A percentile compares a stretch with the other conserved stretches of the same genome.
These are phyloP conservation scores for Neelides sp. DNA, from an alignment of 1,140 invertebrate genomes.

Conservation along the genomic window DNA sequence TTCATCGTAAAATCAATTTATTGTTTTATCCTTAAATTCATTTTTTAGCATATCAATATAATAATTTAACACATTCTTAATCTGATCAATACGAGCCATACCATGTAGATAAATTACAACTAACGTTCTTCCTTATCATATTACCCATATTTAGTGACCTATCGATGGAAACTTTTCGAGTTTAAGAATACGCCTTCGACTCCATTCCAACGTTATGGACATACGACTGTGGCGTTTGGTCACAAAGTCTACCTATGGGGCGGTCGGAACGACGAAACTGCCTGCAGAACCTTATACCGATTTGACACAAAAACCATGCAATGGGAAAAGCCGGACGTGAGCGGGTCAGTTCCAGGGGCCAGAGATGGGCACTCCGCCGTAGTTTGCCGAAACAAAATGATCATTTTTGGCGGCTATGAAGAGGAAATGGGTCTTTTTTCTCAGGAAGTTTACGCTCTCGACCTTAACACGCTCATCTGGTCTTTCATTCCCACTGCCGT, in stretches of 20 bases:
- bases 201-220: slow-evolving; percentile 62
- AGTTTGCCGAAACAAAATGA: slow-evolving; percentile 68
- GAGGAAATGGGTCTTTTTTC: slow-evolving; percentile 64
- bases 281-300: slow-evolving; percentile 65
- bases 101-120: too few species aligned
- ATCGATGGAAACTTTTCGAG: slow-evolving; percentile 38
- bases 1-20: too few species aligned
- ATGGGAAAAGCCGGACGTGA: slow-evolving; percentile 53
- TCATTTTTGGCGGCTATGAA: slow-evolving; percentile 74
- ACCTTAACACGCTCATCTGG: slow-evolving; percentile 63
- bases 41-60: too few species aligned
- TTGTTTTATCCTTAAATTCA: too few species aligned
- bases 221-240: slow-evolving; percentile 65
- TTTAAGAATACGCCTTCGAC: slow-evolving; percentile 32
- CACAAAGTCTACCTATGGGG: slow-evolving; percentile 77
- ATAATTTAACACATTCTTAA: too few species aligned
- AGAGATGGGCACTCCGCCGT: slow-evolving; percentile 83
- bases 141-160: slow-evolving; percentile 41
- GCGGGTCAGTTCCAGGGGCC: slow-evolving; percentile 56
- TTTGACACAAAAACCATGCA: slow-evolving; percentile 42
- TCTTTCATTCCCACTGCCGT: slow-evolving; percentile 45
- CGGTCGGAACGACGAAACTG: slow-evolving; percentile 63
- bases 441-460: slow-evolving; percentile 59
- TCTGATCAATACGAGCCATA: too few species aligned
- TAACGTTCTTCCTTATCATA: too few species aligned